phyloP scores from a whole-genome alignment of 2,797 vertebrate species.

The Pagetopsis macropterus region DNA sequence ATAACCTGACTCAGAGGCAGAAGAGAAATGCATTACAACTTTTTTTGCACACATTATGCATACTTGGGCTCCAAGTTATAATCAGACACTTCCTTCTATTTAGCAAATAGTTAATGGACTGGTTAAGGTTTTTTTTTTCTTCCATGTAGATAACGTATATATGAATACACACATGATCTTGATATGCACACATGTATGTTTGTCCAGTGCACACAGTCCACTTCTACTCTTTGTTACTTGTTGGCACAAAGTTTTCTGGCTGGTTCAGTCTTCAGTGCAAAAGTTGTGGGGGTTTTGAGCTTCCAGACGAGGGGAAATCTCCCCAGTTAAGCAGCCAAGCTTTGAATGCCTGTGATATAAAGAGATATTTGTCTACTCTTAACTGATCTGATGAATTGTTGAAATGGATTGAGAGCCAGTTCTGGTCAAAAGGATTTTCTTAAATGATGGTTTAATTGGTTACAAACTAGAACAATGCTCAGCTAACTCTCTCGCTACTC shows the following conservation, averaged over 20 bases:
- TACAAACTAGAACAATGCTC: constrained; percentile 59
- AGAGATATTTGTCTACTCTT: not conserved
- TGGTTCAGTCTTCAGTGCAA: constrained; percentile 63
- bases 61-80: constrained; percentile 69
- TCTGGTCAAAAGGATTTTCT: not conserved
- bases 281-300: constrained; percentile 59
- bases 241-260: constrained; percentile 39
- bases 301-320: constrained; percentile 22
- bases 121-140: constrained; percentile 42
- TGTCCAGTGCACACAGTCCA: constrained; percentile 77
- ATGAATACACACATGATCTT: constrained; percentile 26
- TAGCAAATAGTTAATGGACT: constrained; percentile 72
- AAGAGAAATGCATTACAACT: constrained; percentile 56
- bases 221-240: constrained; percentile 46
- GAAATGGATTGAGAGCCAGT: not conserved
- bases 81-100: constrained; percentile 75
- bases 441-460: constrained; percentile 46
- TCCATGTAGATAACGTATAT: constrained; percentile 42
- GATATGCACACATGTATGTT: constrained; percentile 65
- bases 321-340: constrained; percentile 11
- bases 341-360: constrained; percentile 3
- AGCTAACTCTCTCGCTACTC: constrained; percentile 31
- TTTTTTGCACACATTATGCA: constrained; percentile 69
- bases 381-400: constrained; percentile 5
- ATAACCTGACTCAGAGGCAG: constrained; percentile 47